phyloP scores from a whole-genome alignment of 1,140 invertebrate genomes.

The Carcinoscorpius rotundicauda region DNA sequence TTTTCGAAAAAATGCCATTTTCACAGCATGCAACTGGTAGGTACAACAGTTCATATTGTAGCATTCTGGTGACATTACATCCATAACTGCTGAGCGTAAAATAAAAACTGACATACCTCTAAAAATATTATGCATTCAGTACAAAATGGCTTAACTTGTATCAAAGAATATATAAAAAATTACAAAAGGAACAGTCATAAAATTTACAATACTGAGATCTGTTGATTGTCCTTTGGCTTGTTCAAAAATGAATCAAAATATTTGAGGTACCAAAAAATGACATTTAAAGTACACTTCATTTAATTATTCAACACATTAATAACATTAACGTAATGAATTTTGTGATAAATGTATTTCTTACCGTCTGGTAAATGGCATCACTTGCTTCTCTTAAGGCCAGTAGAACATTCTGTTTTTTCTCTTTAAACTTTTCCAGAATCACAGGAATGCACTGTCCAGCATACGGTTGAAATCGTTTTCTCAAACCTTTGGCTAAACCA shows the following conservation, averaged over 20 bases:
- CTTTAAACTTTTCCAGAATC: slow-evolving; percentile 91
- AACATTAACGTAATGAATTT: slow-evolving; percentile 14
- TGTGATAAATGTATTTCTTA: slow-evolving; percentile 37
- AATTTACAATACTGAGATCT: no score
- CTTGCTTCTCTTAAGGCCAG: slow-evolving; percentile 72
- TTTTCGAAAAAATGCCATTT: no score
- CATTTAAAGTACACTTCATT: slow-evolving; percentile 6
- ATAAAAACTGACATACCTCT: no score
- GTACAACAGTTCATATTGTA: no score
- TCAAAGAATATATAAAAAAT: no score
- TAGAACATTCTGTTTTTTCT: slow-evolving; percentile 90
- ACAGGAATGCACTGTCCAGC: slow-evolving; percentile 57
- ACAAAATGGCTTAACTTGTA: no score
- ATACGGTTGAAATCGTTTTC: slow-evolving; percentile 76
- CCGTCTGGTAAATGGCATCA: slow-evolving; percentile 72
- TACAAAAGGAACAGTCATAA: no score
- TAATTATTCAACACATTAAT: slow-evolving; percentile 2
- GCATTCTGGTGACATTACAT: no score
- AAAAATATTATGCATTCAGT: no score
- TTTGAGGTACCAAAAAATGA: slow-evolving; percentile 9
- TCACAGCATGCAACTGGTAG: no score
- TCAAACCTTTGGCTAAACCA: slow-evolving; percentile 68
- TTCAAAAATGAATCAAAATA: slow-evolving; percentile 22
- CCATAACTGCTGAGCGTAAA: no score
- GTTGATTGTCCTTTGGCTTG: no score